A percentile compares a stretch with the other conserved stretches of the same genome.
phyloP scores from a whole-genome alignment of 2,888 invertebrate species.

The Euplagia quadripunctaria region DNA sequence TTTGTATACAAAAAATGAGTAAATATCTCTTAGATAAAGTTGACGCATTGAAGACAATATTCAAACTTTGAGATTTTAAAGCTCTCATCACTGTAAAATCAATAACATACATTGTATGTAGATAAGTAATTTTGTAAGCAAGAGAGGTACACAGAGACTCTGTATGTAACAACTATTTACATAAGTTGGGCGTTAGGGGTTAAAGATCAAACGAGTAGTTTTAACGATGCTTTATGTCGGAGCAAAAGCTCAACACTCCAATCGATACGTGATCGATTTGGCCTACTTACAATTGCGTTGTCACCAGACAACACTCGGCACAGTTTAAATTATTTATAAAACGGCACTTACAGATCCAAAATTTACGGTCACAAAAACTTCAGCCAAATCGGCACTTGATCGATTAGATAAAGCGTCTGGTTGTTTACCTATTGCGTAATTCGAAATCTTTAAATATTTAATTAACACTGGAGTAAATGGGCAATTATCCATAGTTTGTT shows the following conservation, averaged over 20 bases:
- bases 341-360: slow-evolving; percentile 22
- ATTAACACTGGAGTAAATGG: slow-evolving; percentile 46
- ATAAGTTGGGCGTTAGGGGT: slow-evolving; percentile 45
- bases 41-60: neutral
- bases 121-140: slow-evolving; percentile 22
- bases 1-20: neutral
- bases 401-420: slow-evolving; percentile 43
- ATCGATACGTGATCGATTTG: slow-evolving; percentile 68
- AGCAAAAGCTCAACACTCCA: slow-evolving; percentile 55
- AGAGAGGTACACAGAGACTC: slow-evolving; percentile 24
- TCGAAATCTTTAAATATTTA: slow-evolving; percentile 38
- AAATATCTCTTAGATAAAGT: neutral
- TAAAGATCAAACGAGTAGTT: slow-evolving; percentile 67
- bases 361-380: slow-evolving; percentile 30
- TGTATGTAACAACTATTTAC: slow-evolving; percentile 22
- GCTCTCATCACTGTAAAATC: neutral
- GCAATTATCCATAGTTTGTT: slow-evolving; percentile 41
- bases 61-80: neutral
- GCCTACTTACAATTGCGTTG: slow-evolving; percentile 63
- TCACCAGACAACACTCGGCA: slow-evolving; percentile 32
- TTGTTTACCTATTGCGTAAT: slow-evolving; percentile 40
- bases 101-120: slow-evolving; percentile 24
- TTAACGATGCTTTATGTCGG: slow-evolving; percentile 52
- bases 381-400: slow-evolving; percentile 28
- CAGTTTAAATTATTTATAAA: slow-evolving; percentile 24